Evolutionary conservation across 2,888 invertebrate genomes (phyloP).

Genomic region (Plebejus melissa): DNA sequence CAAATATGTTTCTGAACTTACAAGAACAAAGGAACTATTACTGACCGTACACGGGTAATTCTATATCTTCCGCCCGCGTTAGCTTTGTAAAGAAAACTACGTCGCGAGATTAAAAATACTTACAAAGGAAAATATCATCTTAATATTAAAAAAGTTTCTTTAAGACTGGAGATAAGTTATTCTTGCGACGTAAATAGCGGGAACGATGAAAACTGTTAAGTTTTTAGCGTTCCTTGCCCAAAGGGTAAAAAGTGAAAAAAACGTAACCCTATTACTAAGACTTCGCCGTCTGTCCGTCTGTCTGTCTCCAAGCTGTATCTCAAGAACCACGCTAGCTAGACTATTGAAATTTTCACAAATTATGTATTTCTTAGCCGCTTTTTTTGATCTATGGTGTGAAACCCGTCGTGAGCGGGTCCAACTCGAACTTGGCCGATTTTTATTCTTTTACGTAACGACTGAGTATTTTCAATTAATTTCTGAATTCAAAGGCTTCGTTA

Average conservation of each 20-base stretch:
- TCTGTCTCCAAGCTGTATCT: too few relatives aligned
- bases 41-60: constrained; percentile 15
- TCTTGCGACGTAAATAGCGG: not conserved
- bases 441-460: too few relatives aligned
- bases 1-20: not conserved
- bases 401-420: too few relatives aligned
- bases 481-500: not conserved
- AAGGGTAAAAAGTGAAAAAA: too few relatives aligned
- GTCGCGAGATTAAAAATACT: constrained; percentile 9
- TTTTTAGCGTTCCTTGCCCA: not conserved
- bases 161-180: constrained; percentile 14
- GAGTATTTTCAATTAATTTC: constrained; percentile 6
- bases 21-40: constrained; percentile 20
- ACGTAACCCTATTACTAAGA: too few relatives aligned
- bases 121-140: constrained; percentile 10
- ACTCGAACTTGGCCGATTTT: too few relatives aligned
- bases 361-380: too few relatives aligned
- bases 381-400: too few relatives aligned
- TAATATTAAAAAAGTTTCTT: constrained; percentile 19
- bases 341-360: too few relatives aligned
- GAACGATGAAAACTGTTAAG: not conserved
- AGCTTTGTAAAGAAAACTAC: constrained; percentile 17
- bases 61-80: constrained; percentile 8
- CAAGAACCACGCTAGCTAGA: too few relatives aligned
- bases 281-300: too few relatives aligned